Conservation (phyloP, 1,140 invertebrate genomes). For the Aporrectodea caliginosa region DNA sequence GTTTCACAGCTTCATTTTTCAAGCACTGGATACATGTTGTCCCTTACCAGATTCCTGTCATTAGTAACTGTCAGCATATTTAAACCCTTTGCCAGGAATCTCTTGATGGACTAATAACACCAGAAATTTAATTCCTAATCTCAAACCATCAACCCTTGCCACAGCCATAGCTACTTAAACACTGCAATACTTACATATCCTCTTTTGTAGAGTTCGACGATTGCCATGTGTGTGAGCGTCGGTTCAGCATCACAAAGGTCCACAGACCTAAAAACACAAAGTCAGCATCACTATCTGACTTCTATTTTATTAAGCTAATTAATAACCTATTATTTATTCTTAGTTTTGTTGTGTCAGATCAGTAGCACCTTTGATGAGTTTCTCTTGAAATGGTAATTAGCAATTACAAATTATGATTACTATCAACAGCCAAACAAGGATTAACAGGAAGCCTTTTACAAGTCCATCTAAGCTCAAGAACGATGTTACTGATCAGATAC, state of each 20-base stretch:
- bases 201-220: constrained; percentile 63
- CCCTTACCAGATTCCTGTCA: not conserved
- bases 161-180: not conserved
- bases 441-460: not conserved
- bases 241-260: constrained; percentile 83
- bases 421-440: not conserved
- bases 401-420: not conserved
- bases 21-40: not conserved
- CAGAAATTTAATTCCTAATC: not conserved
- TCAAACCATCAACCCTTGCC: not conserved
- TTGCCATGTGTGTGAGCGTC: constrained; percentile 88
- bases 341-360: not conserved
- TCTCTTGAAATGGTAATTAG: not conserved
- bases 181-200: constrained; percentile 44
- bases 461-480: too few species aligned
- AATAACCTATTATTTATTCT: not conserved
- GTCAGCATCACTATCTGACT: constrained; percentile 27
- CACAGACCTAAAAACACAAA: constrained; percentile 62
- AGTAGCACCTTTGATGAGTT: not conserved
- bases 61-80: not conserved
- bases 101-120: not conserved
- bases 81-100: not conserved
- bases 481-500: too few species aligned
- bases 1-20: not conserved
- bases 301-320: not conserved